phyloP scores from a whole-genome alignment of 2,888 invertebrate species.

The Girardia tigrina region DNA sequence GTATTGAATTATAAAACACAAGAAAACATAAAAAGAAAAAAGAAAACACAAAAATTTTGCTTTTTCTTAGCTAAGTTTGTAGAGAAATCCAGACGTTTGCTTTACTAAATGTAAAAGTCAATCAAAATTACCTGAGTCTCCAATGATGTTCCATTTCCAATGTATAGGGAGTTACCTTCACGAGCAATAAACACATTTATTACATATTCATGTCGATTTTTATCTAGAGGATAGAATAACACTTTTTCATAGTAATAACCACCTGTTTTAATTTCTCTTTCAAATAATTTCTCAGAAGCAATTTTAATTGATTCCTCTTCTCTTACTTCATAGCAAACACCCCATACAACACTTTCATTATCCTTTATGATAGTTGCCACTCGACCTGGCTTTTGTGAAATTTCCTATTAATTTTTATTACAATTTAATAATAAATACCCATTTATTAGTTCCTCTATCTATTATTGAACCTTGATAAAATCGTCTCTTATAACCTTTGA shows the following conservation, averaged over 20 bases:
- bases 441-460: constrained; percentile 50
- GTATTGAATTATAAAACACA: no score
- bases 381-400: neutral
- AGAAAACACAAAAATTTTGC: no score
- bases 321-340: neutral
- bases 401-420: no score
- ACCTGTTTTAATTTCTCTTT: neutral
- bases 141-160: neutral
- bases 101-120: no score
- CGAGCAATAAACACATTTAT: neutral
- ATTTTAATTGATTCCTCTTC: neutral
- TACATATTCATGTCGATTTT: neutral
- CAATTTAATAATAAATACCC: no score
- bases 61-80: no score
- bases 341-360: neutral
- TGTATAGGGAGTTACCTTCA: neutral
- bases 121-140: constrained; percentile 5
- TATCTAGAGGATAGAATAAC: neutral
- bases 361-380: neutral
- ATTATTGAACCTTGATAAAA: constrained; percentile 51
- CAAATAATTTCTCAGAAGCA: neutral
- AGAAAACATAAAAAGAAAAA: no score
- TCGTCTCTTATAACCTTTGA: constrained; percentile 46
- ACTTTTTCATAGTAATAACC: constrained; percentile 1
- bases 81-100: no score